Conservation (phyloP, 2,113 vertebrate genomes). For the Trogon melanurus region DNA sequence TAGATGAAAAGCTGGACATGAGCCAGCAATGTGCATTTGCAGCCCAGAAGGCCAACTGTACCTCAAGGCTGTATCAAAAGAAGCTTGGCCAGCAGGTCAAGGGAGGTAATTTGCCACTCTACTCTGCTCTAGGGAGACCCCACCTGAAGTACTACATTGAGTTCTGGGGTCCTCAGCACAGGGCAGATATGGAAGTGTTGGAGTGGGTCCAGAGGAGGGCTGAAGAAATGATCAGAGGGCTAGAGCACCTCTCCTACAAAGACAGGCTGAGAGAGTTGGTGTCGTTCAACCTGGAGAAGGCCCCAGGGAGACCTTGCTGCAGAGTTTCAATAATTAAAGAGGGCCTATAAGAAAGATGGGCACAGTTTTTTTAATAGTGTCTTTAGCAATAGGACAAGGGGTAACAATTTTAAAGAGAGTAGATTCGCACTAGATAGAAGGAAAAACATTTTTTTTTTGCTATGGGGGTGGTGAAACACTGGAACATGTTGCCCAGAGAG, state of each 20-base stretch:
- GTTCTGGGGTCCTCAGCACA: neutral
- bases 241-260: neutral
- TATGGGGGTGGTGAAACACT: too few species aligned
- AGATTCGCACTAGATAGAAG: neutral
- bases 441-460: neutral
- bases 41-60: neutral
- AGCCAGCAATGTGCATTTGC: accelerated
- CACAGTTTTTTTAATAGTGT: neutral
- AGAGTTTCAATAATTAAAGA: neutral
- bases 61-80: neutral
- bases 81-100: accelerated
- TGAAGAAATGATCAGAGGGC: neutral
- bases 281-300: neutral
- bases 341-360: neutral
- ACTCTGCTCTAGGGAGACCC: neutral
- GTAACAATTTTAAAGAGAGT: neutral
- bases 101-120: neutral
- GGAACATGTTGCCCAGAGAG: neutral
- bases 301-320: accelerated
- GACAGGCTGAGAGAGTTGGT: neutral
- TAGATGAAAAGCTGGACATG: neutral
- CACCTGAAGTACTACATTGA: neutral
- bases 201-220: accelerated
- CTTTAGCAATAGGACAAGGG: neutral
- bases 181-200: neutral